Conservation (phyloP, 2,888 invertebrate species). For the Lycaena phlaeas region DNA sequence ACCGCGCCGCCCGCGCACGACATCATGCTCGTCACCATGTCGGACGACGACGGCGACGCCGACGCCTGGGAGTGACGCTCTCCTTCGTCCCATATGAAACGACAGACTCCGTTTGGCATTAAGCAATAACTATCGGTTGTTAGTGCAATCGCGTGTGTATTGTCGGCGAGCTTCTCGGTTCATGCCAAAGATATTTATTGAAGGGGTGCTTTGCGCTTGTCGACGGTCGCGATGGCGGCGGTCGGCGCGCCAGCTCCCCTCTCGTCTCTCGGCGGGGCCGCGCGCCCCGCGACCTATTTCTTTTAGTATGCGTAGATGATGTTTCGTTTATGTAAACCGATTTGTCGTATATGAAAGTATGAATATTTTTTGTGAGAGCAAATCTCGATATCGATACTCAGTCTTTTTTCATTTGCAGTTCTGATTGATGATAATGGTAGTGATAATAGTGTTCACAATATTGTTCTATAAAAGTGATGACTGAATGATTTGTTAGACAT, state of each 20-base stretch:
- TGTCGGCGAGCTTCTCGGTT: slow-evolving; percentile 60
- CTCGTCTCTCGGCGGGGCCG: slow-evolving; percentile 31
- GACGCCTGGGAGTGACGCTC: slow-evolving; percentile 53
- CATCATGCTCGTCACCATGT: slow-evolving; percentile 42
- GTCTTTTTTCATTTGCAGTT: slow-evolving; percentile 63
- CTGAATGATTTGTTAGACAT: slow-evolving; percentile 63
- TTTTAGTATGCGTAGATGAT: slow-evolving; percentile 48
- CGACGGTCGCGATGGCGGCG: slow-evolving; percentile 28
- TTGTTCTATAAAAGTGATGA: slow-evolving; percentile 63
- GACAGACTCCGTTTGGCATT: slow-evolving; percentile 37
- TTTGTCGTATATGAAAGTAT: slow-evolving; percentile 43
- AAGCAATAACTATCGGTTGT: slow-evolving; percentile 38
- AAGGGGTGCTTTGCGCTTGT: slow-evolving; percentile 43
- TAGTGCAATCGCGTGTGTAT: slow-evolving; percentile 47
- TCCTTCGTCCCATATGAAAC: slow-evolving; percentile 26
- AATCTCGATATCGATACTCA: slow-evolving; percentile 65
- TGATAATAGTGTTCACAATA: slow-evolving; percentile 70
- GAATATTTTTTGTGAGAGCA: slow-evolving; percentile 38
- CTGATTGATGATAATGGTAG: slow-evolving; percentile 59
- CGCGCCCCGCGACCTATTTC: slow-evolving; percentile 14
- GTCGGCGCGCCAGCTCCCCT: slow-evolving; percentile 25
- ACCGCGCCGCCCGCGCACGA: slow-evolving; percentile 30
- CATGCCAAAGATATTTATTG: slow-evolving; percentile 73
- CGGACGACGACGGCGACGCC: slow-evolving; percentile 49
- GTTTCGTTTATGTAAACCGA: slow-evolving; percentile 48